phyloP scores from a whole-genome alignment of 2,888 invertebrate genomes.

The Luperina nickerlii region DNA sequence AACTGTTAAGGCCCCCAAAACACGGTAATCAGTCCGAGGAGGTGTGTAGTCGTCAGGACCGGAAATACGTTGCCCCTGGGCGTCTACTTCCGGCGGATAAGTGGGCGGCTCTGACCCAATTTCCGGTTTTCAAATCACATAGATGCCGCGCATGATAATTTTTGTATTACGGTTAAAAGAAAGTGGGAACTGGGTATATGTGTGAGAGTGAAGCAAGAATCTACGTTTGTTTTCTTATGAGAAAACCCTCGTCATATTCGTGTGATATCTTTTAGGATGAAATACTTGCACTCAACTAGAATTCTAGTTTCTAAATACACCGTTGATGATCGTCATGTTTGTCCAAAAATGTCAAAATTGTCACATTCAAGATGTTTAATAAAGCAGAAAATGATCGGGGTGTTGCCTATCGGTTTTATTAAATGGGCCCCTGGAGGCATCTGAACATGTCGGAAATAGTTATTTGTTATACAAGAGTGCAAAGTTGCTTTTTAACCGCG shows the following conservation, averaged over 20 bases:
- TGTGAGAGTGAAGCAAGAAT: not conserved
- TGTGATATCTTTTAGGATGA: not conserved
- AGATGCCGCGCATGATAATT: slow-evolving; percentile 80
- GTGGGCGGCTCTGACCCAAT: slow-evolving; percentile 86
- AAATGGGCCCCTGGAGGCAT: too few species aligned
- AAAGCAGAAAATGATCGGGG: not conserved
- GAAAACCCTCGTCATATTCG: not conserved
- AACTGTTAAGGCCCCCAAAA: slow-evolving; percentile 57
- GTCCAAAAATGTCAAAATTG: not conserved
- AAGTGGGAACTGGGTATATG: slow-evolving; percentile 28
- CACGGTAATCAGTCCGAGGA: slow-evolving; percentile 71
- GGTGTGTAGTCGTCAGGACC: slow-evolving; percentile 84
- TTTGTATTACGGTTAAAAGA: slow-evolving; percentile 63
- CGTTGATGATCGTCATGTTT: not conserved
- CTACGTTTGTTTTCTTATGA: not conserved
- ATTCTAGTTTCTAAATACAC: not conserved
- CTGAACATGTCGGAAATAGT: not conserved
- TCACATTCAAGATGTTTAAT: not conserved
- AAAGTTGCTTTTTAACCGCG: too few species aligned
- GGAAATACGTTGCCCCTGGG: slow-evolving; percentile 87
- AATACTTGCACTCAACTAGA: not conserved
- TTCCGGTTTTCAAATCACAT: slow-evolving; percentile 87
- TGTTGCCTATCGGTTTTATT: too few species aligned
- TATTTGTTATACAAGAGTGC: too few species aligned
- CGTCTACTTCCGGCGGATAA: slow-evolving; percentile 85